Base-by-base conservation (phyloP, 2,113 vertebrate genomes). In the Butastur rufipennis region DNA sequence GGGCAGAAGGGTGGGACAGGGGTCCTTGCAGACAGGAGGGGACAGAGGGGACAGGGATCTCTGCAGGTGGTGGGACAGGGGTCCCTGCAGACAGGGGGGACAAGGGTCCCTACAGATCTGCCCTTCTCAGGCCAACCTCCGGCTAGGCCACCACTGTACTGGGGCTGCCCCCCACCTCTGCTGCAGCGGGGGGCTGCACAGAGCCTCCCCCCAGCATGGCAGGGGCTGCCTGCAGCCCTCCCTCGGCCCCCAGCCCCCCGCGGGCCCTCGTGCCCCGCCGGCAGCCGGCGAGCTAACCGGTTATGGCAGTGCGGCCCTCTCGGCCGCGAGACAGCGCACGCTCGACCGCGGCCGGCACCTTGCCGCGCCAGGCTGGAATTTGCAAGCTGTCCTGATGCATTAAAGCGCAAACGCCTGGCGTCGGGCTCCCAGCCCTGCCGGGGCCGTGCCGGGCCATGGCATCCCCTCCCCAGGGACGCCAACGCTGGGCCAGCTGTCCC, bases 331-430 rank as follows among this genome's bases (percentile, higher is more conserved):
- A 86, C 65, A 71, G 65, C 81, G 68, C 91, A 62, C 50, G 58
- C 93, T 95, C 81, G 1, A 20, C 50, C 81, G 38, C 47, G 13
- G 91, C 80, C 86, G 34, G 47, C 94, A 91, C 96, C 91, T 80
- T 47, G 48, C 86, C 87, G 32, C 73, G 73, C 92, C 95, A 71
- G 95, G 43, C 94, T 71, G 94, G 94, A 91, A 96, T 94, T 93
- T 85, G 92, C 95, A 79, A 94, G 95, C 94, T 97, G 96, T 95
- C 96, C 94, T 93, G 78, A 95, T 91, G 92, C 92, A 97, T 93
- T 94, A 94, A 67, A 63, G 95, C 29, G 10, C 96, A 55, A 93
- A 92, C 15, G 52, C 92, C 81, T 9, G 78, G 94, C 68, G 10
- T n/a, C 85, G 81, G 1, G 92, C 87, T 93, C 74, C 79, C 95